Base-by-base conservation (phyloP, 2,113 vertebrate genomes). In the Grammomys dolichurus region DNA sequence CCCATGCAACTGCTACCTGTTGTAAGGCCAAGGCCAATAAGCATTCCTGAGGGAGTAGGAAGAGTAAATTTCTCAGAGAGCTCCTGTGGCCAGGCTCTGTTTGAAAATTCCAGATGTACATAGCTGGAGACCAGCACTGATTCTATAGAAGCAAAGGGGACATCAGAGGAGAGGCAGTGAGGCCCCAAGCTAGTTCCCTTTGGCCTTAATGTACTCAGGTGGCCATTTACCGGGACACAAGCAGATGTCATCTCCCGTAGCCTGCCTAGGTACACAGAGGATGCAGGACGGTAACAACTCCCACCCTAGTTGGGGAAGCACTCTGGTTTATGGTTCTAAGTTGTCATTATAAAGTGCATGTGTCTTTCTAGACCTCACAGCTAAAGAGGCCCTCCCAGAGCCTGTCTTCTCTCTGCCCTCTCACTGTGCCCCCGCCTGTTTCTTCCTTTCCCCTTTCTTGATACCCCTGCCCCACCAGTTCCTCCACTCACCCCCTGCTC, bases 11-110 rank as follows among this genome's bases (percentile, higher is more conserved):
- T 0, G 4, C 36, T 31, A 98, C 98, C 97, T 96, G 98, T 98
- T 0, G 96, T 97, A 60, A 98, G 90, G 58, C 22, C 20, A 40
- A 98, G 96, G 72, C 90, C 87, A 3, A 77, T 93, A n/a, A 98
- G 96, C 7, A 48, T 69, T 72, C 76, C 20, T 26, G 1, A 70
- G 46, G 95, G 56, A 24, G 86, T 0, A 2, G 91, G 63, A 6
- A 87, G n/a, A 46, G 46, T 19, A n/a, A 72, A 31, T 8, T 46
- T 36, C 2, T 31, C 2, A 22, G 95, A 84, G 67, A 97, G 60
- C 0, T 40, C 11, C 0, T 1, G 51, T 0, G 46, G 82, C 95
- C 93, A 91, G 80, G 36, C 60, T 70, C 77, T 86, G 7, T 91
- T 8, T 20, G 76, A 10, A 8, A 97, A 91, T 26, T 78, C 88